Conservation (phyloP, 2,888 invertebrate species). For the Melieria crassipennis region DNA sequence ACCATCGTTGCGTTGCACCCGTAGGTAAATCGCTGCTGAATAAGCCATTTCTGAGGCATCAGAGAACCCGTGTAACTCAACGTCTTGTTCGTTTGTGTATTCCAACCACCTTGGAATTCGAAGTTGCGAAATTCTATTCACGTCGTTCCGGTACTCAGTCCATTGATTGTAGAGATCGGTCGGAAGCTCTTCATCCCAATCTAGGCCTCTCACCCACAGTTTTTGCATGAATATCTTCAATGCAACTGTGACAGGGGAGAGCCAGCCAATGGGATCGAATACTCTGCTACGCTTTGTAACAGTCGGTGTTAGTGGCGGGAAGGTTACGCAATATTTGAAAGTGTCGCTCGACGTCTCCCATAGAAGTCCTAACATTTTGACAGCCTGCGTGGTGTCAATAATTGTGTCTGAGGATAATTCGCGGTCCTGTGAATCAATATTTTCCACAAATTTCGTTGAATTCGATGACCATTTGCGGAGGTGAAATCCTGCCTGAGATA, state of each 20-base stretch:
- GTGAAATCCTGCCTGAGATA: conserved; percentile 5
- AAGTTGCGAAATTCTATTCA: conserved; percentile 13
- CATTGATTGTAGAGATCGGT: neutral
- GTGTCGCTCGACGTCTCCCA: conserved; percentile 25
- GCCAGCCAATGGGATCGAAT: conserved; percentile 3
- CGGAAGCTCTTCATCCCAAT: conserved; percentile 23
- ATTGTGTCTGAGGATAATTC: neutral
- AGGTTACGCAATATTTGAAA: conserved; percentile 25
- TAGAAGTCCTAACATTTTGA: conserved; percentile 28
- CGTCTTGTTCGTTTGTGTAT: neutral
- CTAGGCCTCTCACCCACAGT: conserved; percentile 20
- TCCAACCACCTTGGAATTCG: conserved; percentile 30
- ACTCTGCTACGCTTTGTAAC: conserved; percentile 34
- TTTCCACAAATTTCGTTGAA: conserved; percentile 10
- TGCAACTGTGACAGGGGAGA: neutral
- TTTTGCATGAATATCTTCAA: conserved; percentile 18
- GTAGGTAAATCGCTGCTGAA: conserved; percentile 31
- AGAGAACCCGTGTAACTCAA: conserved; percentile 37
- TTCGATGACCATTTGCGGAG: conserved; percentile 25
- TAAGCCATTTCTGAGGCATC: conserved; percentile 35
- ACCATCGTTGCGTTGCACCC: conserved; percentile 1
- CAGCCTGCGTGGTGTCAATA: conserved; percentile 19
- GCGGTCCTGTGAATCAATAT: neutral
- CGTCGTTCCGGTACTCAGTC: conserved; percentile 2
- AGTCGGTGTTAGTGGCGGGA: neutral